Evolutionary conservation across 2,113 vertebrate genomes (phyloP).

Genomic region (Ardeotis arabs): DNA sequence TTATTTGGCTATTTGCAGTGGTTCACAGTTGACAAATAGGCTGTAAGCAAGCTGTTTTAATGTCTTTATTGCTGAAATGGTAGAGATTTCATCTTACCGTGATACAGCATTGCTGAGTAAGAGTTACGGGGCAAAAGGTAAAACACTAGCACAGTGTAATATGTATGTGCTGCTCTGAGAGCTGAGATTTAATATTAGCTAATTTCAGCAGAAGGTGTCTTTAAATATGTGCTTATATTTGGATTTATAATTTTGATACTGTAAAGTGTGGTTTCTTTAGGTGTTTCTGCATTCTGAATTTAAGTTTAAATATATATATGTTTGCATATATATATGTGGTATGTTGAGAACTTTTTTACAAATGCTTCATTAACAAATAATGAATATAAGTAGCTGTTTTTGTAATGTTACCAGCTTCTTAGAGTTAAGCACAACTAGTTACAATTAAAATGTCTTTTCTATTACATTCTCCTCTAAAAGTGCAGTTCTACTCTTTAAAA

Average conservation of each 20-base stretch:
- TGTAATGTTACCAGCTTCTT: conserved; percentile 9
- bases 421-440: conserved; percentile 39
- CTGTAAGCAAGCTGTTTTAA: neutral
- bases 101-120: neutral
- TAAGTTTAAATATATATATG: conserved; percentile 1
- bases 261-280: neutral
- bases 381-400: neutral
- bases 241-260: conserved; percentile 8
- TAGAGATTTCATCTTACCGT: neutral
- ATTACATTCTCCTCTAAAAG: neutral
- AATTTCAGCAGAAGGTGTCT: neutral
- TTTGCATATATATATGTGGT: neutral
- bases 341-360: neutral
- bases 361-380: conserved; percentile 25
- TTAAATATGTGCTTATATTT: neutral
- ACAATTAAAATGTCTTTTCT: neutral
- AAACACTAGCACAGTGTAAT: neutral
- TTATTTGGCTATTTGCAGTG: neutral
- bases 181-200: neutral
- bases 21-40: neutral
- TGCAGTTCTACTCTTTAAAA: conserved; percentile 28
- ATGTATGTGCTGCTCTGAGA: neutral
- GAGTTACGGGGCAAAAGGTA: neutral
- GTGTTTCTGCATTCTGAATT: conserved; percentile 18
- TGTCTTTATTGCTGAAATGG: neutral